phyloP scores from a whole-genome alignment of 1,140 invertebrate species.

The Penaeus indicus region DNA sequence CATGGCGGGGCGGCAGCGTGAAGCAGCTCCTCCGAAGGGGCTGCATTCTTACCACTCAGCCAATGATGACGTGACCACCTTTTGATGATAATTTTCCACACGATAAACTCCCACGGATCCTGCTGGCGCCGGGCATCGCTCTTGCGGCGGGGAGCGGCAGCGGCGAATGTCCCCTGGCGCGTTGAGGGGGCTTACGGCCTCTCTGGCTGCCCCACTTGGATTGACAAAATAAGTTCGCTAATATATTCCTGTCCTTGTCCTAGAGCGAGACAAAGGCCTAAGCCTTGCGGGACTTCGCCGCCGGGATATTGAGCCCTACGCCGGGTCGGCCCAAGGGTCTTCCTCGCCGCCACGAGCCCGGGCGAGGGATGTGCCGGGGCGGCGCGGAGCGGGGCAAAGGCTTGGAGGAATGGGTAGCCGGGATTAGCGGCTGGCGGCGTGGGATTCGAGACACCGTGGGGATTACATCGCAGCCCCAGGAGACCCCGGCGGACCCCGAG shows the following conservation, averaged over 20 bases:
- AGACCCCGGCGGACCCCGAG: no score
- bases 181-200: neutral
- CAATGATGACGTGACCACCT: slow-evolving; percentile 36
- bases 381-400: slow-evolving; percentile 9
- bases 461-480: slow-evolving; percentile 25
- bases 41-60: slow-evolving; percentile 19
- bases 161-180: neutral
- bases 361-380: neutral
- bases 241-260: slow-evolving; percentile 49
- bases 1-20: neutral
- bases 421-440: slow-evolving; percentile 36
- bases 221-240: slow-evolving; percentile 55
- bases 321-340: neutral
- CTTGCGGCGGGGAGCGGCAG: neutral
- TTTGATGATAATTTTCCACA: slow-evolving; percentile 23
- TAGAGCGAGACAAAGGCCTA: neutral
- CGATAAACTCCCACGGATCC: slow-evolving; percentile 10
- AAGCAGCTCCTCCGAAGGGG: neutral
- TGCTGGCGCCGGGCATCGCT: neutral
- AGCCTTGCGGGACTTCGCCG: neutral
- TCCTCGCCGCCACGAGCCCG: neutral
- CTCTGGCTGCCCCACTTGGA: slow-evolving; percentile 20
- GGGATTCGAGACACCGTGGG: slow-evolving; percentile 27
- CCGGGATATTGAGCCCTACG: neutral
- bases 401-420: slow-evolving; percentile 45